A percentile compares a stretch with the other conserved stretches of the same genome.
These are phyloP conservation scores for Ophion ellenae DNA, from an alignment of 2,888 invertebrate species.

Conservation along the genomic window DNA sequence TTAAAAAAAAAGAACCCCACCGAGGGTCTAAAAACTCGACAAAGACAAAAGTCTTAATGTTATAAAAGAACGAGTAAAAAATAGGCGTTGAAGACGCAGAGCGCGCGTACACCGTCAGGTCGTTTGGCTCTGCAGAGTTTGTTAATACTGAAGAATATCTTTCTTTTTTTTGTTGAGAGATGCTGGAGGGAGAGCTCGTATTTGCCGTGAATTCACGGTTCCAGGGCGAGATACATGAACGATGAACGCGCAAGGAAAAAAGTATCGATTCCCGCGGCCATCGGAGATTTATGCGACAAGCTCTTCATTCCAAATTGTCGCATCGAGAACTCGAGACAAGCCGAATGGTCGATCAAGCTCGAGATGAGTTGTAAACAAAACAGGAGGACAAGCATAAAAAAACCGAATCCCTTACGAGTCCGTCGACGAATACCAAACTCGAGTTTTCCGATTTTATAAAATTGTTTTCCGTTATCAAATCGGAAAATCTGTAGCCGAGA, in stretches of 20 bases:
- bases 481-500: conserved; percentile 24
- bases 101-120: conserved; percentile 56
- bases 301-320: background rate
- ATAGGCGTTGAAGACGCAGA: conserved; percentile 55
- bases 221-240: conserved; percentile 36
- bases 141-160: conserved; percentile 74
- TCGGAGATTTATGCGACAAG: conserved; percentile 35
- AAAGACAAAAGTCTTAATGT: conserved; percentile 40
- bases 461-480: conserved; percentile 39
- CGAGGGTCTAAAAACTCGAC: conserved; percentile 39
- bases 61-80: conserved; percentile 50
- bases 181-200: conserved; percentile 67
- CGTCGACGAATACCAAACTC: conserved; percentile 22
- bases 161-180: conserved; percentile 76
- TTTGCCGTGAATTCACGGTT: conserved; percentile 16
- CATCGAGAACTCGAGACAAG: background rate
- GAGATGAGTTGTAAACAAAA: conserved; percentile 22
- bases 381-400: background rate
- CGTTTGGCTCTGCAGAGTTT: conserved; percentile 69
- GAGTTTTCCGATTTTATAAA: conserved; percentile 45
- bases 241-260: conserved; percentile 40
- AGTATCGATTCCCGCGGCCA: conserved; percentile 34
- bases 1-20: conserved; percentile 13
- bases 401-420: background rate
- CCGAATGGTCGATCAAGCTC: conserved; percentile 1